Base-by-base conservation (phyloP, 1,140 invertebrate genomes). In the Phymorhynchus buccinoides region DNA sequence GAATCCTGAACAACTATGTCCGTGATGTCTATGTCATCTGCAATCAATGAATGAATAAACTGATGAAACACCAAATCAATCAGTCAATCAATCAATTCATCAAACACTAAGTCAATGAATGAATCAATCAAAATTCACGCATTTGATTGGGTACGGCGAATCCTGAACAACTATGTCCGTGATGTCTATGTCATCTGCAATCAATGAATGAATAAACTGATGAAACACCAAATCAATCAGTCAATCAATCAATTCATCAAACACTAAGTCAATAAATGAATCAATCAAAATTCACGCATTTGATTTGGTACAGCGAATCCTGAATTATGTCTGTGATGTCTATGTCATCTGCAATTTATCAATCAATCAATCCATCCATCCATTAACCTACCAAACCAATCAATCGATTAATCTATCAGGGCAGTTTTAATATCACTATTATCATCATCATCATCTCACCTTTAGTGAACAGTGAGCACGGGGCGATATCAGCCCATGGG, bases 381-480 rank as follows among this genome's bases (percentile, higher is more conserved):
- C n/a, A n/a, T n/a, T n/a, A n/a, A n/a, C n/a, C n/a, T n/a, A n/a
- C n/a, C n/a, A n/a, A 52, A 52, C 22, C 7, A 52, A 52, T 52
- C 48, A 52, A 52, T 52, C 48, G 22, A 12, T 52, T 22, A 7
- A 7, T 52, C 48, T n/a, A 71, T 39, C 35, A 84, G 66, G 6
- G 62, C 75, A 6, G 68, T 48, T n/a, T n/a, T n/a, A n/a, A n/a
- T n/a, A n/a, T n/a, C n/a, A n/a, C n/a, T n/a, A n/a, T 22, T 22
- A 52, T 22, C 48, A 52, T 12, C 9, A 30, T 27, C n/a, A n/a
- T n/a, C n/a, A 41, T 62, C 73, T 85, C 71, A 90, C 89, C 83
- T 78, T 56, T 85, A n/a, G 62, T 56, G 68, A 86, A 42, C 84
- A 84, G 86, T 14, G 86, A 71, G 79, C 89, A 90, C 68, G 79